phyloP scores from a whole-genome alignment of 2,888 invertebrate genomes.

The Ophioninae sp. region DNA sequence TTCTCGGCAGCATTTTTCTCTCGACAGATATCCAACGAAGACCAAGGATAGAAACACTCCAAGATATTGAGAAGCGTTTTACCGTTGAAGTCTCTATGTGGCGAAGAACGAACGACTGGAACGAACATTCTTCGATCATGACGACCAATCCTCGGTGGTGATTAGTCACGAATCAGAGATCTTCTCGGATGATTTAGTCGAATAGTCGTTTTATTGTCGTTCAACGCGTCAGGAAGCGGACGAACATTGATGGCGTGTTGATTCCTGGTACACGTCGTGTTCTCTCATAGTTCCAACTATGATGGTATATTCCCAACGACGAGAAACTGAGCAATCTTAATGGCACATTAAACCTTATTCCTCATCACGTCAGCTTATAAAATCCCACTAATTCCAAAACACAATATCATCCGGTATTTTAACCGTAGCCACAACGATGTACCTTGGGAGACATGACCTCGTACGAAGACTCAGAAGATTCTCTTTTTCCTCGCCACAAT shows the following conservation, averaged over 20 bases:
- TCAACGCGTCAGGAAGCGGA: constrained; percentile 31
- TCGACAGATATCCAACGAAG: constrained; percentile 86
- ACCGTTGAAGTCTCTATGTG: constrained; percentile 66
- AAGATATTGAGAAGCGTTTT: constrained; percentile 85
- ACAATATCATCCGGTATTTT: neutral
- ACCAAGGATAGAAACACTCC: constrained; percentile 86
- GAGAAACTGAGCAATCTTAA: too few relatives aligned
- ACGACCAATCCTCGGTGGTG: neutral
- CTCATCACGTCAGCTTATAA: neutral
- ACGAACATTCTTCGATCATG: constrained; percentile 36
- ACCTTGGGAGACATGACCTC: neutral
- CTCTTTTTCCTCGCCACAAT: constrained; percentile 58
- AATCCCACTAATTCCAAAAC: constrained; percentile 30
- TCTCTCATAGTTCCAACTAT: constrained; percentile 6
- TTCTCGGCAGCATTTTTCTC: constrained; percentile 84
- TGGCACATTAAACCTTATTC: too few relatives aligned
- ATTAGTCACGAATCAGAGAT: neutral
- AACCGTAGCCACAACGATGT: neutral
- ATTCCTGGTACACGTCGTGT: constrained; percentile 1
- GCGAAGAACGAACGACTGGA: constrained; percentile 71
- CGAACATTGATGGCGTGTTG: constrained; percentile 46
- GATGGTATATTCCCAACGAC: too few relatives aligned
- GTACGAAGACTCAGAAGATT: neutral
- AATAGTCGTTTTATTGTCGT: constrained; percentile 49
- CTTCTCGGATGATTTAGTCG: neutral